These are phyloP conservation scores for Clanis bilineata DNA, from an alignment of 2,888 invertebrate genomes.

Conservation along the genomic window DNA sequence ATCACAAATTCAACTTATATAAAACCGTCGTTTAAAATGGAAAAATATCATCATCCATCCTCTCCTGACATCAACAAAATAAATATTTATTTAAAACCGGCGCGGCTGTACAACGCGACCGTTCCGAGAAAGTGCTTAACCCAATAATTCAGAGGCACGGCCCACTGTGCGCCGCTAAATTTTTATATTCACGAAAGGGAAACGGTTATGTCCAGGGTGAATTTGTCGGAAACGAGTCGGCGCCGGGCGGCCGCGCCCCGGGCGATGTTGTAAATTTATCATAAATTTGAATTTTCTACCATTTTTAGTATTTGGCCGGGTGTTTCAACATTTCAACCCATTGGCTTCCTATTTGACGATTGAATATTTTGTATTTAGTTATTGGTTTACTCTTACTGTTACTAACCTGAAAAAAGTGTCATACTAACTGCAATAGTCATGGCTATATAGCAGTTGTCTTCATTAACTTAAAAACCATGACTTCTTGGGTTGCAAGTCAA, in stretches of 20 bases:
- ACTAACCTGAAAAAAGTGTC: too few relatives aligned
- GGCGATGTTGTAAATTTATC: constrained; percentile 41
- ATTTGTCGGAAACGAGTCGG: constrained; percentile 52
- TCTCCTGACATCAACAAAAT: constrained; percentile 10
- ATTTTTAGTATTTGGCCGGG: constrained; percentile 17
- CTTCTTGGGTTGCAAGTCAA: too few relatives aligned
- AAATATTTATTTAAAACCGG: constrained; percentile 14
- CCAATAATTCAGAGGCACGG: constrained; percentile 53
- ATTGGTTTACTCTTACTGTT: not conserved
- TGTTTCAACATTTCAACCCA: not conserved
- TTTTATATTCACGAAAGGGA: constrained; percentile 66
- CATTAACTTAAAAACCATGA: too few relatives aligned
- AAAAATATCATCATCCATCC: constrained; percentile 8
- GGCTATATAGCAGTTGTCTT: too few relatives aligned
- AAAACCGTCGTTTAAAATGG: constrained; percentile 6
- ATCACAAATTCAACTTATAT: not conserved
- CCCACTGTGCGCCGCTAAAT: constrained; percentile 64
- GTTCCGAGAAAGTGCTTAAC: constrained; percentile 10
- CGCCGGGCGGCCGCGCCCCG: constrained; percentile 29
- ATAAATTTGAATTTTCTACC: constrained; percentile 29
- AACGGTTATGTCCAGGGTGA: constrained; percentile 68
- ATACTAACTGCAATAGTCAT: too few relatives aligned
- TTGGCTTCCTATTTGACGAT: not conserved
- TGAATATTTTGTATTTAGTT: not conserved
- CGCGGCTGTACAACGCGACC: not conserved